phyloP scores from a whole-genome alignment of 2,113 vertebrate species.

The Echinops telfairi region DNA sequence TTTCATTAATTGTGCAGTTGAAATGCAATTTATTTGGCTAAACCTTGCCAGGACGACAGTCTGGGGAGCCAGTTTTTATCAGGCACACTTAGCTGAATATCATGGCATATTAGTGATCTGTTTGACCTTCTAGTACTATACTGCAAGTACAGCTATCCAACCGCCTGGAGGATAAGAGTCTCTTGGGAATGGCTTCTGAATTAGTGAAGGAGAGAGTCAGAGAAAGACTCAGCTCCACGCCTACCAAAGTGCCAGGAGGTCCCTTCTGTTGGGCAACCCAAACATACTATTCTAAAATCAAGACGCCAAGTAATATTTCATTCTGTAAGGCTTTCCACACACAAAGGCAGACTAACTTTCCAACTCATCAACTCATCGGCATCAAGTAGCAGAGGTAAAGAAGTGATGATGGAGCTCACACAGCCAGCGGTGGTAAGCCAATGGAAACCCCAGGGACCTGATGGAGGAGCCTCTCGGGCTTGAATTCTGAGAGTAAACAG shows the following conservation, averaged over 20 bases:
- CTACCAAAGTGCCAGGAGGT: not conserved
- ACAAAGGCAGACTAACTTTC: not conserved
- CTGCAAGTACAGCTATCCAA: not conserved
- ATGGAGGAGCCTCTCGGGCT: conserved; percentile 48
- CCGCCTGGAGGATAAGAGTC: not conserved
- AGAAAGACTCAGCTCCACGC: not conserved
- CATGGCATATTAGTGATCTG: not conserved
- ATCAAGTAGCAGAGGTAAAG: not conserved
- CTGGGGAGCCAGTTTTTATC: not conserved
- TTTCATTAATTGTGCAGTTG: conserved; percentile 38
- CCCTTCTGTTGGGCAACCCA: not conserved
- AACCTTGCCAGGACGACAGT: not conserved
- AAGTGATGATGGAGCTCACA: not conserved
- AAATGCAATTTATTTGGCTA: not conserved
- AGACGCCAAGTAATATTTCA: conserved; percentile 15
- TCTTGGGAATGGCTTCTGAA: conserved; percentile 27
- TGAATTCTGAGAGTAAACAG: conserved; percentile 24
- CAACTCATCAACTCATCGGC: not conserved
- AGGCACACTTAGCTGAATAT: not conserved
- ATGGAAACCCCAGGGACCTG: not conserved
- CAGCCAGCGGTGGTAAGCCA: not conserved
- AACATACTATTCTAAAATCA: not conserved
- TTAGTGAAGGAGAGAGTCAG: not conserved
- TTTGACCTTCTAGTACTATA: not conserved
- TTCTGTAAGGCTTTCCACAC: not conserved